A percentile compares a stretch with the other conserved stretches of the same genome.
These are phyloP conservation scores for Elgaria multicarinata DNA, from an alignment of 2,113 vertebrate species.

Conservation along the genomic window DNA sequence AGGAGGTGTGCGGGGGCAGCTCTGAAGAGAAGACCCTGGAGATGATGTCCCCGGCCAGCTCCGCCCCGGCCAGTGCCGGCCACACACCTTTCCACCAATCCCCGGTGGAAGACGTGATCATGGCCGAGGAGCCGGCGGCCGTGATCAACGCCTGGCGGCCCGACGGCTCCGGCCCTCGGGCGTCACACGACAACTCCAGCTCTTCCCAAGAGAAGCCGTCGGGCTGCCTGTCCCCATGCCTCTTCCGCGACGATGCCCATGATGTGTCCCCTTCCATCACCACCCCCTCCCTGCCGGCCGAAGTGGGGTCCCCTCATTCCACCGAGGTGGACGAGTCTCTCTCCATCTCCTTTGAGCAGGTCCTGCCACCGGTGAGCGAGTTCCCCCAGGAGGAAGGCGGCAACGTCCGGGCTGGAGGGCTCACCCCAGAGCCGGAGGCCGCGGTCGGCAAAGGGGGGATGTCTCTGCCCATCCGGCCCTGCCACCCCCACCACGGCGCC, in stretches of 20 bases:
- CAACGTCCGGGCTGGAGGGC: constrained; percentile 51
- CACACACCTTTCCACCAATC: constrained; percentile 85
- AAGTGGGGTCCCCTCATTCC: constrained; percentile 89
- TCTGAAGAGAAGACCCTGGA: constrained; percentile 84
- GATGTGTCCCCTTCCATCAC: constrained; percentile 85
- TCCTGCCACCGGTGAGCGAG: constrained; percentile 76
- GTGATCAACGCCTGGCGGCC: constrained; percentile 56
- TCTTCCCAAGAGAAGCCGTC: constrained; percentile 78
- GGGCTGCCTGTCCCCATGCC: constrained; percentile 84
- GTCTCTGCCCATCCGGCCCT: constrained; percentile 80
- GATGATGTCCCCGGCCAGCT: constrained; percentile 76
- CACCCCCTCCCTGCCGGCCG: constrained; percentile 87
- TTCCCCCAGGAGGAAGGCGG: constrained; percentile 72
- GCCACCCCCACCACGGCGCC: constrained; percentile 53
- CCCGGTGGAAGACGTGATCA: constrained; percentile 73
- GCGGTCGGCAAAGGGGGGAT: constrained; percentile 51
- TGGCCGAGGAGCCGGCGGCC: constrained; percentile 47
- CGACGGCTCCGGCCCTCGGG: constrained; percentile 48
- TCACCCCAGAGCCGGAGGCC: constrained; percentile 56
- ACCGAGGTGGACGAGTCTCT: constrained; percentile 90
- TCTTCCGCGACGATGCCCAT: constrained; percentile 77
- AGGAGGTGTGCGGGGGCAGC: constrained; percentile 76
- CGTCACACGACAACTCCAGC: constrained; percentile 66
- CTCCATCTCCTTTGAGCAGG: constrained; percentile 90
- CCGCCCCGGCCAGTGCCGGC: constrained; percentile 68